Evolutionary conservation across 2,888 invertebrate species (phyloP).

Genomic region (Limnephilus lunatus): DNA sequence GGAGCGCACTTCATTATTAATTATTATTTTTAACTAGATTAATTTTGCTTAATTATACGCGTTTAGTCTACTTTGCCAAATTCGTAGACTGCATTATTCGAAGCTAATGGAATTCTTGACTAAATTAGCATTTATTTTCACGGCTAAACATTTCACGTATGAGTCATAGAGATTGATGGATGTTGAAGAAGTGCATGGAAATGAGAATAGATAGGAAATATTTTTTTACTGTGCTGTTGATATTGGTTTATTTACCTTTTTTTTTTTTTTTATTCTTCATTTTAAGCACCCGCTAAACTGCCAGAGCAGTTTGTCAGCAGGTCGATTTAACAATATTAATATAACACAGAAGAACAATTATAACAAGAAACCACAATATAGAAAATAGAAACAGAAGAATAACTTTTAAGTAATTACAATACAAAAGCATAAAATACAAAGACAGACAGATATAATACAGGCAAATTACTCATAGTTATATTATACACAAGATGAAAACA

Average conservation of each 20-base stretch:
- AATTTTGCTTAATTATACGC: slow-evolving; percentile 12
- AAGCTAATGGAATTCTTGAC: not conserved
- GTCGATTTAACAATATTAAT: no score
- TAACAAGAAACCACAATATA: no score
- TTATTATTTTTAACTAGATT: slow-evolving; percentile 11
- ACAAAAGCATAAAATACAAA: no score
- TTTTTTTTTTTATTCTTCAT: no score
- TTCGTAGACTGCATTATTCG: not conserved
- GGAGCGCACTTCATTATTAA: not conserved
- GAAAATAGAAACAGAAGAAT: no score
- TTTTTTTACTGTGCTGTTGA: not conserved
- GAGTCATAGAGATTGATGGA: not conserved
- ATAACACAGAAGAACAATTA: no score
- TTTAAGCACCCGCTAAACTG: no score
- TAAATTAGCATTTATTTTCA: not conserved
- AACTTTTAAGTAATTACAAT: no score
- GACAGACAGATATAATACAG: no score
- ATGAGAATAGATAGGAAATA: not conserved
- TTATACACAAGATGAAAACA: no score
- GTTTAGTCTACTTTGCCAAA: slow-evolving; percentile 24
- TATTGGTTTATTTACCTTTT: not conserved
- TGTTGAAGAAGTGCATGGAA: not conserved
- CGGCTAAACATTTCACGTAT: not conserved
- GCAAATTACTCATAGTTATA: no score
- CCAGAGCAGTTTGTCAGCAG: no score